These are phyloP conservation scores for Megaleporinus macrocephalus DNA, from an alignment of 2,113 vertebrate genomes.

Conservation along the genomic window DNA sequence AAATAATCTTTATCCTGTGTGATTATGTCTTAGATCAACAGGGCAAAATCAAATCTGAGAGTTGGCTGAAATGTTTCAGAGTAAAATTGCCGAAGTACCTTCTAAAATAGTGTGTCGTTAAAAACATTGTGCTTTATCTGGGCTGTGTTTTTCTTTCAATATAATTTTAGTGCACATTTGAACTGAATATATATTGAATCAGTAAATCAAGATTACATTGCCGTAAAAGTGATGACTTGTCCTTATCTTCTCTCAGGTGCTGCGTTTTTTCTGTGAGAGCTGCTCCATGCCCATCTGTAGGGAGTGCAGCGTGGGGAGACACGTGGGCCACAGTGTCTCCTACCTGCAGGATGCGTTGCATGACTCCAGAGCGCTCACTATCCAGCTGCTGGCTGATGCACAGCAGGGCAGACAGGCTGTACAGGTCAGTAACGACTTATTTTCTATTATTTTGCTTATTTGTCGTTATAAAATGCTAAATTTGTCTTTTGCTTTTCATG, in stretches of 20 bases:
- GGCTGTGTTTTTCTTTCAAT: too few species aligned
- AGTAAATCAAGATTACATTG: too few species aligned
- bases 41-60: background rate
- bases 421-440: constrained; percentile 81
- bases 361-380: constrained; percentile 92
- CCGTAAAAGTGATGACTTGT: background rate
- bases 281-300: constrained; percentile 96
- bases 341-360: constrained; percentile 98
- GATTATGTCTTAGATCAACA: background rate
- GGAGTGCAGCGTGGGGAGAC: constrained; percentile 92
- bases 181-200: too few species aligned
- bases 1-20: too few species aligned
- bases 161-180: too few species aligned
- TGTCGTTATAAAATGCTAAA: background rate
- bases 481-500: background rate
- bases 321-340: constrained; percentile 92
- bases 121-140: too few species aligned
- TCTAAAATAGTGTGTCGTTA: too few species aligned
- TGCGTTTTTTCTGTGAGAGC: constrained; percentile 96
- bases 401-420: constrained; percentile 97
- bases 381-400: constrained; percentile 94
- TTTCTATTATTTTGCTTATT: background rate
- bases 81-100: too few species aligned
- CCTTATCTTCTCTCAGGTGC: constrained; percentile 76
- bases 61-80: too few species aligned